Percentiles rank a stretch among this genome's conserved stretches.
phyloP scores from a whole-genome alignment of 2,888 invertebrate genomes.

The Dendrolimus pini region DNA sequence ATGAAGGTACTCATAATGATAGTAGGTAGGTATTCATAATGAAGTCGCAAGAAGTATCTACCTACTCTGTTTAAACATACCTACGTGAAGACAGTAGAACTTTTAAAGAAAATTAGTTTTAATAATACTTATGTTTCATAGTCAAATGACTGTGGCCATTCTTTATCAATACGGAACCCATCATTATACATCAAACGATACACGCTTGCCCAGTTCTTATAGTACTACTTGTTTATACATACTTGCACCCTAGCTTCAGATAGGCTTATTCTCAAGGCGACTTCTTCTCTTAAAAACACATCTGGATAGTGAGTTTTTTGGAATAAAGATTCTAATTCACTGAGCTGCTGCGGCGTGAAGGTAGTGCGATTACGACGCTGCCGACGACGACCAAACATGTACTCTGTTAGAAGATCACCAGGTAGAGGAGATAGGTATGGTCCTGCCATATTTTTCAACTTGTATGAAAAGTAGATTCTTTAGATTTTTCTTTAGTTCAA shows the following conservation, averaged over 20 bases:
- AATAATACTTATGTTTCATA: too few species aligned
- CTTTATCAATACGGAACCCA: too few species aligned
- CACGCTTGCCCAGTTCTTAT: too few species aligned
- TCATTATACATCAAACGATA: too few species aligned
- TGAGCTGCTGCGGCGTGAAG: conserved; percentile 94
- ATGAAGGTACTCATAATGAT: too few species aligned
- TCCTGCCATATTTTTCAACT: conserved; percentile 80
- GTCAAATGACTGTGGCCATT: too few species aligned
- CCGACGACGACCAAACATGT: conserved; percentile 93
- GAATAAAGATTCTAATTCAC: conserved; percentile 93
- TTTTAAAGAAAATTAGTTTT: too few species aligned
- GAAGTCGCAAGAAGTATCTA: too few species aligned
- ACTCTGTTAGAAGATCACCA: conserved; percentile 92
- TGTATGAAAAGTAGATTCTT: not conserved
- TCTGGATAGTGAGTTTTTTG: conserved; percentile 97
- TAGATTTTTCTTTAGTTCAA: not conserved
- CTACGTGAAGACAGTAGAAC: too few species aligned
- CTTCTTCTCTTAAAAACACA: conserved; percentile 92
- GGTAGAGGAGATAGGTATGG: conserved; percentile 91
- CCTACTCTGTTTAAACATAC: too few species aligned
- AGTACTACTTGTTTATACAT: conserved; percentile 13
- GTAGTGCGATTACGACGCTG: conserved; percentile 95
- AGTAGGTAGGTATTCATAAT: too few species aligned
- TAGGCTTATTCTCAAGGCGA: conserved; percentile 91
- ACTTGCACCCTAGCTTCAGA: conserved; percentile 96